Conservation (phyloP, 1,140 invertebrate genomes). For the Dufourea novaeangliae region DNA sequence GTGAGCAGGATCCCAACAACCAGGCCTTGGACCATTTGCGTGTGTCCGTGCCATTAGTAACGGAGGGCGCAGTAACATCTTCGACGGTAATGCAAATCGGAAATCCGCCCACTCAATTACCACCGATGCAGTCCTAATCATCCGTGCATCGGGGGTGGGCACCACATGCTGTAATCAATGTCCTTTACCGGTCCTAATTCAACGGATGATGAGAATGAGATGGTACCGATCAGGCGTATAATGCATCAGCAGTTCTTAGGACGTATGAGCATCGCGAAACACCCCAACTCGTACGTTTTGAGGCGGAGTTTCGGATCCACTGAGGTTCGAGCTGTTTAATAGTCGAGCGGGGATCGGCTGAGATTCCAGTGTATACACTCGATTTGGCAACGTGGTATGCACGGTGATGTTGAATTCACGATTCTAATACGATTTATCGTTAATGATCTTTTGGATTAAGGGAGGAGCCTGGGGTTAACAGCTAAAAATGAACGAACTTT, state of each 20-base stretch:
- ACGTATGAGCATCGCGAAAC: background rate
- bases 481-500: no score
- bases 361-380: no score
- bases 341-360: no score
- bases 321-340: no score
- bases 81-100: conserved; percentile 73
- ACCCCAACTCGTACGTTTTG: no score
- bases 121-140: conserved; percentile 68
- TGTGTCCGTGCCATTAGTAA: conserved; percentile 66
- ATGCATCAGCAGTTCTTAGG: background rate
- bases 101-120: conserved; percentile 74
- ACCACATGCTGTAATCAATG: conserved; percentile 65
- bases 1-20: conserved; percentile 36
- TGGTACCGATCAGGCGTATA: background rate
- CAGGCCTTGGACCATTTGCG: conserved; percentile 59
- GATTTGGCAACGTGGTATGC: no score
- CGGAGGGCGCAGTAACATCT: conserved; percentile 61
- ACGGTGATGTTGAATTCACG: no score
- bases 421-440: no score
- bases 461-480: no score
- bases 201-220: conserved; percentile 48
- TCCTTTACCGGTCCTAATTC: conserved; percentile 57
- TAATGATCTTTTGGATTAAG: no score
- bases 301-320: no score
- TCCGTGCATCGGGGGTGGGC: conserved; percentile 59